A percentile compares a stretch with the other conserved stretches of the same genome.
Evolutionary conservation across 2,797 vertebrate species (phyloP).

Genomic region (Xyrichtys novacula): DNA sequence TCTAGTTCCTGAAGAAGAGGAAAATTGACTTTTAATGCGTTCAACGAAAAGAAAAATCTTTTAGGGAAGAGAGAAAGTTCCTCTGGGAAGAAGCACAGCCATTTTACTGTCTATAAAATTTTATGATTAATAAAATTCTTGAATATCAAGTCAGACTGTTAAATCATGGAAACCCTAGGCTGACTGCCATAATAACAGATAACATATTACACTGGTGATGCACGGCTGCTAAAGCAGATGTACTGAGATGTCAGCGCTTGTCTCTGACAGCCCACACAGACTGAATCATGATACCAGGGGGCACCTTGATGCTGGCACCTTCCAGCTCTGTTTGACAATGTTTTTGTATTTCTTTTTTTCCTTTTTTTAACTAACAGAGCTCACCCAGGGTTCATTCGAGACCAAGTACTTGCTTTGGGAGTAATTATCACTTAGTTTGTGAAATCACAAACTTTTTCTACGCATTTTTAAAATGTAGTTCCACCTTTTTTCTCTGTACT

Average conservation of each 20-base stretch:
- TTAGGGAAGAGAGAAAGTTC: not conserved
- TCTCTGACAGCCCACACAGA: slow-evolving; percentile 64
- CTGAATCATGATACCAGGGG: slow-evolving; percentile 70
- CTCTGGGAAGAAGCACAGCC: not conserved
- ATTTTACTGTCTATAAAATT: slow-evolving; percentile 6
- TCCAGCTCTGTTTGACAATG: slow-evolving; percentile 28
- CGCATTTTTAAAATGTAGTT: too few species aligned
- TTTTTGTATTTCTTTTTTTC: not conserved
- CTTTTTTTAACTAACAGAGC: not conserved
- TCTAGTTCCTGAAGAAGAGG: not conserved
- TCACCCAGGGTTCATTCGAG: not conserved
- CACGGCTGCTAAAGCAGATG: slow-evolving; percentile 67
- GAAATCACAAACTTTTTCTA: too few species aligned
- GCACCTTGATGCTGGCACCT: slow-evolving; percentile 65
- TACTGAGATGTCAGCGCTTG: slow-evolving; percentile 64
- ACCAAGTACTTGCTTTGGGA: not conserved
- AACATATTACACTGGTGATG: slow-evolving; percentile 59
- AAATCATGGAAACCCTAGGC: slow-evolving; percentile 27
- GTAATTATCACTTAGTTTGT: too few species aligned
- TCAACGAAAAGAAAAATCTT: not conserved
- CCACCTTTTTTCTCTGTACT: too few species aligned
- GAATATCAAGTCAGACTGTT: slow-evolving; percentile 36
- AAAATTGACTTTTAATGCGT: not conserved
- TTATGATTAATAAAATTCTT: slow-evolving; percentile 20
- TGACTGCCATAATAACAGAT: slow-evolving; percentile 36